Conservation (phyloP, 2,888 invertebrate genomes). For the Frankliniella intonsa region DNA sequence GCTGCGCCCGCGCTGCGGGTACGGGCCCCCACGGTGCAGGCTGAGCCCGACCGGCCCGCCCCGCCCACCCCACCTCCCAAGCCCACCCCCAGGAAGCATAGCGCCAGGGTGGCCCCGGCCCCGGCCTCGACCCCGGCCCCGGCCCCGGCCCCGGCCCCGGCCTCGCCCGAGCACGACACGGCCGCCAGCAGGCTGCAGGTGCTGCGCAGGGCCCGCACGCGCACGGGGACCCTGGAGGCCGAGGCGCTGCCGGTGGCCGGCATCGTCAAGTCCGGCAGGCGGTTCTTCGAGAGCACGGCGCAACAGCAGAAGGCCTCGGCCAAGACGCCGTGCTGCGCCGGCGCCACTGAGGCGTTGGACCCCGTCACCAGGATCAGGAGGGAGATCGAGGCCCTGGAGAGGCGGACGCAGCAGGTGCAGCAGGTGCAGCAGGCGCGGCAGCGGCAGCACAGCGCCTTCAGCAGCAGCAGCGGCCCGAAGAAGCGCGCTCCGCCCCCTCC, state of each 20-base stretch:
- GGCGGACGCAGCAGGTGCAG: not conserved
- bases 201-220: not conserved
- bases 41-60: not conserved
- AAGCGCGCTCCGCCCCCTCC: not conserved
- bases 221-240: not conserved
- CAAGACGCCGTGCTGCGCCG: not conserved
- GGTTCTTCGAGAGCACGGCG: not conserved
- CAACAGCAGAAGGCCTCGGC: not conserved
- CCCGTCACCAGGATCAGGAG: not conserved
- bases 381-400: slow-evolving; percentile 12
- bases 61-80: not conserved
- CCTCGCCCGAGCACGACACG: not conserved
- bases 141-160: not conserved
- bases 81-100: not conserved
- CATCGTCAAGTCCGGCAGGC: slow-evolving; percentile 13
- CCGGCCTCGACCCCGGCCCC: not conserved
- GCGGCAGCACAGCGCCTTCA: not conserved
- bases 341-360: not conserved
- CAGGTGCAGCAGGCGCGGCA: not conserved
- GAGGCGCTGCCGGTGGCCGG: not conserved
- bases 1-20: not conserved
- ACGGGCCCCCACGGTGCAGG: not conserved
- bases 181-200: not conserved
- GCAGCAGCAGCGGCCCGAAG: not conserved
- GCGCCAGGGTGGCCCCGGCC: not conserved